Evolutionary conservation across 2,113 vertebrate genomes (phyloP).

Genomic region (Cebus imitator): DNA sequence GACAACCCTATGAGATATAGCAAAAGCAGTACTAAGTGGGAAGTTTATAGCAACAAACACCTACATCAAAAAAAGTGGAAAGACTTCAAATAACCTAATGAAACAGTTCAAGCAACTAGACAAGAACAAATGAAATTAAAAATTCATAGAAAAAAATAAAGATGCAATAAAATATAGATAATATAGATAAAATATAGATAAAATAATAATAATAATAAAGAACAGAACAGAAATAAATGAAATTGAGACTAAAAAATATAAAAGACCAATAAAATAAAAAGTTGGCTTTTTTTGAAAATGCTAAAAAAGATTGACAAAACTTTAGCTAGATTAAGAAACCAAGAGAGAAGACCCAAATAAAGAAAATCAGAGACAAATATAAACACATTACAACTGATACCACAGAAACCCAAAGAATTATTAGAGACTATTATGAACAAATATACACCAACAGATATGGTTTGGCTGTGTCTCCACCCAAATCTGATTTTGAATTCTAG

Average conservation of each 20-base stretch:
- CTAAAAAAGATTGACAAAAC: background rate
- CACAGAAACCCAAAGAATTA: background rate
- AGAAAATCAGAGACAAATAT: background rate
- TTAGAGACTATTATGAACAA: background rate
- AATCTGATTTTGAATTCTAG: too few species aligned
- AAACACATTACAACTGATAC: background rate
- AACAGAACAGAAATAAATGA: background rate
- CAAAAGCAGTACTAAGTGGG: background rate
- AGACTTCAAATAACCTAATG: background rate
- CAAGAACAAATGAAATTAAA: background rate
- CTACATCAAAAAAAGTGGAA: background rate
- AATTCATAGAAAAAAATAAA: background rate
- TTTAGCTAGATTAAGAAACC: background rate
- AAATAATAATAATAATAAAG: background rate
- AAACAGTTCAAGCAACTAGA: background rate
- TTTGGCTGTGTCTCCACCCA: too few species aligned
- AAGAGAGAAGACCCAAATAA: background rate
- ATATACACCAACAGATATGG: background rate
- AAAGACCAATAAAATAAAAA: background rate
- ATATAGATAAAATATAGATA: too few species aligned
- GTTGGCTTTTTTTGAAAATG: background rate
- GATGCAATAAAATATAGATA: too few species aligned
- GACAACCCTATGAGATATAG: too few species aligned
- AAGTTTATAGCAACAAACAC: background rate
- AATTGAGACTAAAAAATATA: background rate